Conservation (phyloP, 2,888 invertebrate species). For the Bembecia ichneumoniformis region DNA sequence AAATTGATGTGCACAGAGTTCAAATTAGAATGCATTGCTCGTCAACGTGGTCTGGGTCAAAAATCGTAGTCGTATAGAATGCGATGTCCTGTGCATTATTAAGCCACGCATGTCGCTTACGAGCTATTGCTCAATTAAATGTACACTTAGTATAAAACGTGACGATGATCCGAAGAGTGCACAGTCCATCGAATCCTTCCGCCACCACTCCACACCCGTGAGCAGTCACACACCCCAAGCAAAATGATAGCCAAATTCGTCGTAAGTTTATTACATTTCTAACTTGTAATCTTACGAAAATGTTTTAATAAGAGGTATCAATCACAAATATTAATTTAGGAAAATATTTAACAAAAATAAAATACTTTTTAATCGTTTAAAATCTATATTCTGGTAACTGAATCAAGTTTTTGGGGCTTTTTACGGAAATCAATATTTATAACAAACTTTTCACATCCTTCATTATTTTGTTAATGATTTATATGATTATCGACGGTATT, state of each 20-base stretch:
- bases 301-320: background rate
- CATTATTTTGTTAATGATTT: too few species aligned
- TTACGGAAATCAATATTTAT: too few species aligned
- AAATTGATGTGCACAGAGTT: conserved; percentile 54
- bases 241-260: conserved; percentile 70
- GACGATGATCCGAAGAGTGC: conserved; percentile 44
- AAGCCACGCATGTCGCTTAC: conserved; percentile 27
- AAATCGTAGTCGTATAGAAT: conserved; percentile 38
- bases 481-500: too few species aligned
- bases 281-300: background rate
- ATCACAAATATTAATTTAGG: background rate
- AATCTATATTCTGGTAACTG: too few species aligned
- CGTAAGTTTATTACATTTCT: conserved; percentile 33
- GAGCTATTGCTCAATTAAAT: conserved; percentile 49
- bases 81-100: conserved; percentile 55
- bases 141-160: conserved; percentile 53
- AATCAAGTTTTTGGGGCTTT: too few species aligned
- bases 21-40: conserved; percentile 58
- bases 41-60: conserved; percentile 57
- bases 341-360: too few species aligned
- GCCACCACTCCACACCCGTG: conserved; percentile 33
- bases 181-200: conserved; percentile 48
- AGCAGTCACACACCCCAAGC: conserved; percentile 60
- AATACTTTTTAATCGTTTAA: too few species aligned
- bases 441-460: too few species aligned